Percentiles rank a stretch among this genome's conserved stretches.
phyloP scores from a whole-genome alignment of 30 jellyfish, hydroid and myxozoan genomes.

The Sanderia malayensis region DNA sequence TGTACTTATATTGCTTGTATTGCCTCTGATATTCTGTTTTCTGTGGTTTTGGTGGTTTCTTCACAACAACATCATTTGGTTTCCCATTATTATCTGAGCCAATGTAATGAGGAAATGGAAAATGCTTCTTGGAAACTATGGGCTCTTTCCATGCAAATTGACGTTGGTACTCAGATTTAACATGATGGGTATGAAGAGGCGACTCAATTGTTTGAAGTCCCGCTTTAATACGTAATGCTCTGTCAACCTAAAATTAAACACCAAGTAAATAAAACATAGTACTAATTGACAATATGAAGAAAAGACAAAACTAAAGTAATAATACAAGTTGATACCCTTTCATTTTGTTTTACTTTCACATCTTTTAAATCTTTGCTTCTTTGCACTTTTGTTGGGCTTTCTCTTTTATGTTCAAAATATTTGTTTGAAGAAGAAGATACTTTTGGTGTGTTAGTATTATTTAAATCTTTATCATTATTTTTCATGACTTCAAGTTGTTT shows the following conservation, averaged over 20 bases:
- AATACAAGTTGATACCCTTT: slow-evolving; percentile 67
- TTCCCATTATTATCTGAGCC: neutral
- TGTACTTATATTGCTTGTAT: slow-evolving; percentile 19
- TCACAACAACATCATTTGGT: neutral
- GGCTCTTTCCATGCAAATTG: slow-evolving; percentile 72
- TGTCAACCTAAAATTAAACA: slow-evolving; percentile 71
- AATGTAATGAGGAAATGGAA: neutral
- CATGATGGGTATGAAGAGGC: slow-evolving; percentile 48
- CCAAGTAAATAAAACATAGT: too few species aligned
- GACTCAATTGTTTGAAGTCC: slow-evolving; percentile 68
- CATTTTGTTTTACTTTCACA: slow-evolving; percentile 40
- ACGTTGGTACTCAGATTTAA: slow-evolving; percentile 48
- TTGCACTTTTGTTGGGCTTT: slow-evolving; percentile 65
- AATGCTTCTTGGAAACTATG: neutral
- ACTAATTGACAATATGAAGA: too few species aligned
- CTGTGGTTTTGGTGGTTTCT: slow-evolving; percentile 12
- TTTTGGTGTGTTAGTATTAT: neutral
- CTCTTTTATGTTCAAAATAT: neutral
- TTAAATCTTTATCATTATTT: neutral
- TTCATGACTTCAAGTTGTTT: neutral
- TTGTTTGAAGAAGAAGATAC: neutral
- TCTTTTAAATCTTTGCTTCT: slow-evolving; percentile 50
- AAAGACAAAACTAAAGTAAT: too few species aligned
- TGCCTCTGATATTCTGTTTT: slow-evolving; percentile 49
- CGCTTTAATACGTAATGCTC: slow-evolving; percentile 61